Conservation (phyloP, 2,888 invertebrate species). For the Resseliella maxima region DNA sequence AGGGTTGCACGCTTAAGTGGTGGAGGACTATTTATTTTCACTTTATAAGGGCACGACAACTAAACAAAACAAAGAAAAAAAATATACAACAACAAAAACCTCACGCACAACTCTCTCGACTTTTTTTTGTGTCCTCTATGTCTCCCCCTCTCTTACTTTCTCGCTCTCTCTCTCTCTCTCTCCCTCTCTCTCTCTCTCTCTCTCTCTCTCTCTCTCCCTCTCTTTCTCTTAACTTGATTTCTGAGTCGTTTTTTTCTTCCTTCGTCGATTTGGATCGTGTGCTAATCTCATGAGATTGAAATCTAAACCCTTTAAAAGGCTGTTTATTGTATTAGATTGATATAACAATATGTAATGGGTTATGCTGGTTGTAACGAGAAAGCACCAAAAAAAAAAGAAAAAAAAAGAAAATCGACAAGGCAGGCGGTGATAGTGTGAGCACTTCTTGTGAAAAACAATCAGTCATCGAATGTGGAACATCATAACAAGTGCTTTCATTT, state of each 20-base stretch:
- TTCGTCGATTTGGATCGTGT: conserved; percentile 42
- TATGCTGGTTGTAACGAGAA: conserved; percentile 16
- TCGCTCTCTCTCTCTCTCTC: neutral
- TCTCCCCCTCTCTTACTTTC: too few relatives aligned
- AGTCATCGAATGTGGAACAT: conserved; percentile 5
- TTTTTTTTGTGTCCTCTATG: too few relatives aligned
- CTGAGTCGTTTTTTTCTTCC: neutral
- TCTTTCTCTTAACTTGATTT: too few relatives aligned
- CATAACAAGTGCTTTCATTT: conserved; percentile 41
- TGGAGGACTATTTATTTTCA: conserved; percentile 54
- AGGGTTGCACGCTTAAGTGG: conserved; percentile 21
- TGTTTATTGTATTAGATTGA: conserved; percentile 56
- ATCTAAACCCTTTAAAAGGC: conserved; percentile 57
- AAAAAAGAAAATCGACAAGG: neutral
- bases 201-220: too few relatives aligned
- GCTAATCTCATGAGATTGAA: conserved; percentile 56
- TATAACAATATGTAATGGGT: conserved; percentile 54
- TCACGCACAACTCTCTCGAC: neutral
- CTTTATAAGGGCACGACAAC: conserved; percentile 53
- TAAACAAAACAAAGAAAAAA: neutral
- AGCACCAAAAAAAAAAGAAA: neutral
- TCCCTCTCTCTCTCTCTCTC: too few relatives aligned
- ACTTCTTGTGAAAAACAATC: conserved; percentile 6
- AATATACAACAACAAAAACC: neutral
- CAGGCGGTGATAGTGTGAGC: neutral